phyloP scores from a whole-genome alignment of 2,888 invertebrate genomes.

The Parnassius orleans region DNA sequence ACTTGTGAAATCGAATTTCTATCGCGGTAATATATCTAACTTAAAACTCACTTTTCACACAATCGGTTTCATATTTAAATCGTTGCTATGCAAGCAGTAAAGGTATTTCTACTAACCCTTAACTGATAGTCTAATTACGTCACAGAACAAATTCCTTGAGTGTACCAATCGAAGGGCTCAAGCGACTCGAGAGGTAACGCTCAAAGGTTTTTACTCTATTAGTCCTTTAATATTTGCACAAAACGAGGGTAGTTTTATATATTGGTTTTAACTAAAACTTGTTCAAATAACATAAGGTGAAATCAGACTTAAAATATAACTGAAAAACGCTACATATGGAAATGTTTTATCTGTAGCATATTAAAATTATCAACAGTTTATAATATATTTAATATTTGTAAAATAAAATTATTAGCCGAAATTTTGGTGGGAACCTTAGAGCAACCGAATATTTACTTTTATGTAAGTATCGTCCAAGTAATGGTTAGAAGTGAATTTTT shows the following conservation, averaged over 20 bases:
- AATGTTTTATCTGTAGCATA: too few relatives aligned
- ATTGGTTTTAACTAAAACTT: conserved; percentile 44
- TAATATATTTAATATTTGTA: too few relatives aligned
- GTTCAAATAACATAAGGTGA: conserved; percentile 22
- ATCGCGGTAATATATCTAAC: too few relatives aligned
- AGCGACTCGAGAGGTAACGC: conserved; percentile 37
- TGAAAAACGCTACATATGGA: conserved; percentile 5
- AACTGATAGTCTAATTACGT: conserved; percentile 23
- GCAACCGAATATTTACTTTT: too few relatives aligned
- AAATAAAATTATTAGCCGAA: too few relatives aligned
- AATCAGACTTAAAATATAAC: conserved; percentile 2
- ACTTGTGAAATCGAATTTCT: too few relatives aligned
- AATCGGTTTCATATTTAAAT: conserved; percentile 13
- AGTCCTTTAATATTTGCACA: conserved; percentile 58
- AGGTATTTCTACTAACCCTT: conserved; percentile 3
- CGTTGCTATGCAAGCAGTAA: background rate
- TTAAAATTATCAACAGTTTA: too few relatives aligned
- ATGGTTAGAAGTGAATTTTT: too few relatives aligned
- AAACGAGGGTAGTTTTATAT: conserved; percentile 61
- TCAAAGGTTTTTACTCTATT: conserved; percentile 65
- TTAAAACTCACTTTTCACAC: conserved; percentile 10
- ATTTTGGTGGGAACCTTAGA: too few relatives aligned
- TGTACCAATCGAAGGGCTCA: conserved; percentile 35
- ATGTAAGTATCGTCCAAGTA: too few relatives aligned
- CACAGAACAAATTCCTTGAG: conserved; percentile 30